Evolutionary conservation across 2,888 invertebrate species (phyloP).

Genomic region (Rhagonycha fulva): DNA sequence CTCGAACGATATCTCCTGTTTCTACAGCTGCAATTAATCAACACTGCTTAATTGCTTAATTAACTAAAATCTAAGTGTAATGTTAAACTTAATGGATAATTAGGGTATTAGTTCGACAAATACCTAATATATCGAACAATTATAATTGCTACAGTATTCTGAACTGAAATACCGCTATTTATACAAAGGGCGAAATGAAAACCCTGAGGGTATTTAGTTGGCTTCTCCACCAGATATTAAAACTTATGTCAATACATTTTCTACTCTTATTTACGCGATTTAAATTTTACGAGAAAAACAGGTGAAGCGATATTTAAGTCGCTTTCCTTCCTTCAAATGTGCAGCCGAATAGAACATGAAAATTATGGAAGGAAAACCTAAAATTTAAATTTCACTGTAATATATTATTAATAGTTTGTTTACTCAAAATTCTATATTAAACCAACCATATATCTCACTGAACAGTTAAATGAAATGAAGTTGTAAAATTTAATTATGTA

Average conservation of each 20-base stretch:
- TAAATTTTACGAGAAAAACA: background rate
- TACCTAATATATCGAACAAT: background rate
- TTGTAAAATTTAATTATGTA: background rate
- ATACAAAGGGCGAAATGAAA: background rate
- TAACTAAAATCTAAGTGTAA: background rate
- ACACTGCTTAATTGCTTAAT: background rate
- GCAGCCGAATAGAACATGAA: background rate
- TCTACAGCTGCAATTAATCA: background rate
- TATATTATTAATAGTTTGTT: background rate
- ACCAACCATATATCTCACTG: background rate
- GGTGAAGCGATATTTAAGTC: background rate
- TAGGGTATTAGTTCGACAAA: background rate
- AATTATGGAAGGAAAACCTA: background rate
- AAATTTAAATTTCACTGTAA: background rate
- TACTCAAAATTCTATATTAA: background rate
- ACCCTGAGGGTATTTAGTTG: background rate
- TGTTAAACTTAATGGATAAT: background rate
- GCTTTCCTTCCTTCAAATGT: background rate
- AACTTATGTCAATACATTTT: background rate
- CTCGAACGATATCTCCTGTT: background rate
- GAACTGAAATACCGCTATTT: background rate
- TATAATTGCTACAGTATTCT: background rate
- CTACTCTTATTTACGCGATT: background rate
- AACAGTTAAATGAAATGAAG: background rate
- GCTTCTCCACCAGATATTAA: background rate